These are phyloP conservation scores for Pachyseris speciosa DNA, from an alignment of 64 coral and sea anemone genomes.

Conservation along the genomic window DNA sequence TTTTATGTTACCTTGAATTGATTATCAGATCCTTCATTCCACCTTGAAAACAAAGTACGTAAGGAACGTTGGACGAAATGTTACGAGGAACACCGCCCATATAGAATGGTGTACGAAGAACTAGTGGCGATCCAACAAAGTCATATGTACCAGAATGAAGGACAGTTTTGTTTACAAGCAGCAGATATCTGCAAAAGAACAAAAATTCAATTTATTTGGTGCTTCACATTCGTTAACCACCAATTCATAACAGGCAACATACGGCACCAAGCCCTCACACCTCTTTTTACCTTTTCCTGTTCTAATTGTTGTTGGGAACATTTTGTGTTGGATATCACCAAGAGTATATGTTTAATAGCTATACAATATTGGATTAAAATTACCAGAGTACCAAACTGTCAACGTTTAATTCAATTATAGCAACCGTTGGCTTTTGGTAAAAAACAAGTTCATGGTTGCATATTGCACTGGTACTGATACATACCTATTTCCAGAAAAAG, in stretches of 20 bases:
- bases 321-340: too few species aligned
- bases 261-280: too few species aligned
- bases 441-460: neutral
- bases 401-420: too few species aligned
- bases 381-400: too few species aligned
- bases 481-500: neutral
- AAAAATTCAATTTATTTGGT: neutral
- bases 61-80: conserved; percentile 22
- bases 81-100: conserved; percentile 71
- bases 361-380: too few species aligned
- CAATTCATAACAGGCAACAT: too few species aligned
- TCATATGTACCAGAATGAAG: conserved; percentile 21
- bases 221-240: too few species aligned
- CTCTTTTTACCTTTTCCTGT: too few species aligned
- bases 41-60: conserved; percentile 66
- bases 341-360: too few species aligned
- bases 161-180: conserved; percentile 37
- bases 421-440: too few species aligned
- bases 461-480: neutral
- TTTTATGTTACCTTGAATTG: conserved; percentile 56
- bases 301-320: too few species aligned
- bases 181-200: conserved; percentile 55
- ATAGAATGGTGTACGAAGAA: conserved; percentile 37
- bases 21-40: conserved; percentile 73
- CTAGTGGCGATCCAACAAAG: neutral